Evolutionary conservation across 2,113 vertebrate species (phyloP), one percentile per base, ranked within the genome.

Genomic region (Mustela lutreola): DNA sequence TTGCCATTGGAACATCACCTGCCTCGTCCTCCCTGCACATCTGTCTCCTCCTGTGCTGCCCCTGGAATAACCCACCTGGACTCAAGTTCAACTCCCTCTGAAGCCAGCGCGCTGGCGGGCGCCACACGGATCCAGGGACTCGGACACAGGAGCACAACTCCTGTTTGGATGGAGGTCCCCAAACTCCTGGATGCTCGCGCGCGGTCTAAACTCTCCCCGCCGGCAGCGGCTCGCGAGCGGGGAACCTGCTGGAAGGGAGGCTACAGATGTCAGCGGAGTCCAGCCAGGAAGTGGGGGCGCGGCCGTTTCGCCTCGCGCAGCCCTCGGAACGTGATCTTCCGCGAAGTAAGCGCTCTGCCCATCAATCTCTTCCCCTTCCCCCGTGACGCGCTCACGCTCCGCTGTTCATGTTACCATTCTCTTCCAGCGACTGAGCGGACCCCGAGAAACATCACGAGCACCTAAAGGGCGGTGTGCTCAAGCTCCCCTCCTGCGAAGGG

Each of bases 351-450:
- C 75, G 73, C 96, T 36, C 95, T 58, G 88, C 97, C 76, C 97
- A 63, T 97, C 96, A 79, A 31, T 50, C 97, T 93, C 26, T 28
- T 45, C 76, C 82, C 42, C 71, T 83, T 70, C 45, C 73, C 78
- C 71, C 4, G 78, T 5, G 80, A 76, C 81, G 96, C 91, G 60
- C 81, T 97, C 96, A 81, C 96, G 73, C 89, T n/a, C 70, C 4
- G 60, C 90, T 10, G 73, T 78, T 96, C 97, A 79, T 76, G 94
- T 97, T 83, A 97, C 96, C 98, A 97, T 98, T 75, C 97, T 98
- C 78, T 78, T 90, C 97, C 50, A 28, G 96, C 73, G 4, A 16
- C 75, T 7, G 58, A 95, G 24, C 48, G 85, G n/a, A 48, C 65
- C 80, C 71, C 0, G 58, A 22, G 70, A 19, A 58, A 12, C 62